Evolutionary conservation across 1,140 invertebrate species (phyloP).

Genomic region (Drosophila fuyamai): DNA sequence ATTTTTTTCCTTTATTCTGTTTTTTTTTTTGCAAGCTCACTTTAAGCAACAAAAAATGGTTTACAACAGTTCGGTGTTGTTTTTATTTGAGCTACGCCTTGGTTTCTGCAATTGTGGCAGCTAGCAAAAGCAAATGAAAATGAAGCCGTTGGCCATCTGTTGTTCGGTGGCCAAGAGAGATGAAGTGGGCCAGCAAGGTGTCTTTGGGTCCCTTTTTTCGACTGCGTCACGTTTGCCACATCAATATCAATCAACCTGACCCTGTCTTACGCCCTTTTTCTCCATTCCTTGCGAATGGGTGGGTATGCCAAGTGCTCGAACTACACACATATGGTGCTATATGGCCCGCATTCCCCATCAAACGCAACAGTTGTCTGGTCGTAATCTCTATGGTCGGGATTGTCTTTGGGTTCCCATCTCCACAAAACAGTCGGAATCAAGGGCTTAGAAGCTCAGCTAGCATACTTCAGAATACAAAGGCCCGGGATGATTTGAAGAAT

Average conservation of each 20-base stretch:
- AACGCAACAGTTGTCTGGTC: slow-evolving; percentile 48
- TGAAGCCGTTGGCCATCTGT: slow-evolving; percentile 57
- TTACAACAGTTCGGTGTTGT: slow-evolving; percentile 40
- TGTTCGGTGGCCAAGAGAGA: slow-evolving; percentile 12
- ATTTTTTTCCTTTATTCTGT: slow-evolving; percentile 52
- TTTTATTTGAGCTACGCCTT: slow-evolving; percentile 23
- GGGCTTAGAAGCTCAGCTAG: slow-evolving; percentile 29
- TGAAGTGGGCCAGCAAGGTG: slow-evolving; percentile 24
- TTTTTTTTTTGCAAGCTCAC: slow-evolving; percentile 57
- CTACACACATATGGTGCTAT: slow-evolving; percentile 11
- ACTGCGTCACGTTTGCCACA: slow-evolving; percentile 73
- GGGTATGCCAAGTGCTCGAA: slow-evolving; percentile 17
- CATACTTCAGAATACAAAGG: slow-evolving; percentile 19
- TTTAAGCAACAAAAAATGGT: slow-evolving; percentile 48
- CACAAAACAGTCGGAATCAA: slow-evolving; percentile 10
- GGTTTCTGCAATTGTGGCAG: slow-evolving; percentile 33
- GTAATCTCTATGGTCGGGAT: slow-evolving; percentile 22
- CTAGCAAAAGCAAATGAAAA: slow-evolving; percentile 49
- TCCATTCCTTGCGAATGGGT: too few species aligned
- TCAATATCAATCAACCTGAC: slow-evolving; percentile 73
- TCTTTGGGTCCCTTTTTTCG: slow-evolving; percentile 29
- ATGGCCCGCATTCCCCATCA: slow-evolving; percentile 29
- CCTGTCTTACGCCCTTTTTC: slow-evolving; percentile 1
- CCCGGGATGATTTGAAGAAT: slow-evolving; percentile 19
- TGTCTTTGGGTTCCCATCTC: slow-evolving; percentile 31